Evolutionary conservation across 1,140 invertebrate genomes (phyloP), one percentile per base, ranked within the genome.

Genomic region (Cydia fagiglandana): DNA sequence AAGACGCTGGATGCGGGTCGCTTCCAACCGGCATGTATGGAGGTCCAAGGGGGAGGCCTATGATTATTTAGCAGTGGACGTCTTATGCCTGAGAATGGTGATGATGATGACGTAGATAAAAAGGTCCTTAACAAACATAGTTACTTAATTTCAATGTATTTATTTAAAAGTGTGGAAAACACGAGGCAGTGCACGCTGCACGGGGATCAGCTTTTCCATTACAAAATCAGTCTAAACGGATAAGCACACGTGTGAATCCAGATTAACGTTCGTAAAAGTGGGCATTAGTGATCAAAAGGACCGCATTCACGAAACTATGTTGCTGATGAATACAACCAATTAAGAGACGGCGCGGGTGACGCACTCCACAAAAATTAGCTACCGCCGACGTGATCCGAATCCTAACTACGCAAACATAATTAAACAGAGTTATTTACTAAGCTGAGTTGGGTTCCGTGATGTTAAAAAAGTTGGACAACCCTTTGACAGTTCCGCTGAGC

Each of bases 341-440:
- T 66, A 66, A 61, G 56, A 20, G 56, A 20, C 50, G 50, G 56
- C 24, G 56, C 20, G 56, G 56, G 56, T 61, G 56, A 61, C 56
- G 64, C 30, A 38, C 64, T 66, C 64, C 30, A 20, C 64, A 38
- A 66, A 66, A 66, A 66, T 66, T 66, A 66, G 64, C 64, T 38
- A 28, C 12, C 30, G 30, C 56, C 28, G 64, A 66, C 64, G 64
- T 38, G 24, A 66, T 38, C 64, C 64, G 30, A 66, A 66, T 66
- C 30, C 30, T 30, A 66, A 66, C 64, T 56, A 56, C 20, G 56
- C 64, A 34, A 66, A 66, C 64, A 61, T 61, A 34, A 66, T 66
- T 66, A 66, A 66, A 34, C 64, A 34, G 64, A 66, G 64, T 66
- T 66, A 66, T 38, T 66, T 66, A 66, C 30, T 66, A 66, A 34